phyloP scores from a whole-genome alignment of 2,888 invertebrate genomes.

The Agrochola litura region DNA sequence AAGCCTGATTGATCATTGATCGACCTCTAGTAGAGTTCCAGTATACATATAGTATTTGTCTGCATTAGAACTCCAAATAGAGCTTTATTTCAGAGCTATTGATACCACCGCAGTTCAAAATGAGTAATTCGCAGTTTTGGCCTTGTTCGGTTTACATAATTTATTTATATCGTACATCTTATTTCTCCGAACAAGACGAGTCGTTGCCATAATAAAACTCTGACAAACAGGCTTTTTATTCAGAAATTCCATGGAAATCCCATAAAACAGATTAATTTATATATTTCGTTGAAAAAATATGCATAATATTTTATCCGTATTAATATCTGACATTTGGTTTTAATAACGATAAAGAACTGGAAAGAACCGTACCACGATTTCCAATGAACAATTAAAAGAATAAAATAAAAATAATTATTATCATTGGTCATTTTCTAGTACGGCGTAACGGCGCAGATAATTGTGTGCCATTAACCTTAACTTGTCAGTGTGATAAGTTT shows the following conservation, averaged over 20 bases:
- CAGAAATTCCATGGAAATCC: constrained; percentile 35
- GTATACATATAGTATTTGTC: background rate
- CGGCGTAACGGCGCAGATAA: constrained; percentile 43
- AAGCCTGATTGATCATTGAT: background rate
- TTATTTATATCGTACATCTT: constrained; percentile 56
- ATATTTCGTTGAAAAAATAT: constrained; percentile 38
- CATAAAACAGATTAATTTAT: constrained; percentile 44
- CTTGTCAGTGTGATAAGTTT: constrained; percentile 59
- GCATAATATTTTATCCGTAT: constrained; percentile 18
- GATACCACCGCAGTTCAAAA: background rate
- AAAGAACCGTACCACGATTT: constrained; percentile 14
- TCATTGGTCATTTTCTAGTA: constrained; percentile 41
- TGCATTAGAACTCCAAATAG: background rate
- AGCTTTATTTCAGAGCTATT: background rate
- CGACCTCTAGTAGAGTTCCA: too few species aligned
- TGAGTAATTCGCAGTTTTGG: constrained; percentile 28
- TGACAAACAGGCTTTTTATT: constrained; percentile 48
- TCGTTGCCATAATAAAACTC: constrained; percentile 33
- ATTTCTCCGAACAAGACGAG: constrained; percentile 50
- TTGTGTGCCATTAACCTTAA: constrained; percentile 64
- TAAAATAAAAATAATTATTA: constrained; percentile 14
- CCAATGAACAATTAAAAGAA: constrained; percentile 17
- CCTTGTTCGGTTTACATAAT: constrained; percentile 49
- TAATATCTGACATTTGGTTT: constrained; percentile 27
- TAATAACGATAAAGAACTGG: background rate